Percentiles rank a stretch among this genome's conserved stretches.
phyloP scores from a whole-genome alignment of 2,888 invertebrate species.

The Apodemia mormo region DNA sequence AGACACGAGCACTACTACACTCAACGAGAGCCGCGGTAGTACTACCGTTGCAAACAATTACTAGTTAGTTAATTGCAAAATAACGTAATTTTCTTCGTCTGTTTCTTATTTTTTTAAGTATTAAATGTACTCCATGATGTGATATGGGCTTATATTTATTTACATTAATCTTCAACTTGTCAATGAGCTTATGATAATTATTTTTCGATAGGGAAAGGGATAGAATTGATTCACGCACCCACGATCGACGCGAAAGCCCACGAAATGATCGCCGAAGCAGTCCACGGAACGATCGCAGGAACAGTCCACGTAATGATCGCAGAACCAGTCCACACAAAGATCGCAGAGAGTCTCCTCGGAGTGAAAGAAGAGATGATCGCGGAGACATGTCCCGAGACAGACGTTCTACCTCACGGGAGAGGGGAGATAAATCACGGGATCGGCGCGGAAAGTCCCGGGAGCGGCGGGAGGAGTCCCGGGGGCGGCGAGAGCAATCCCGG shows the following conservation, averaged over 20 bases:
- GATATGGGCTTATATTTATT: no score
- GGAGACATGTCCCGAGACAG: not conserved
- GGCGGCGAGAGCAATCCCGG: constrained; percentile 31
- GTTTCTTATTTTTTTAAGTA: no score
- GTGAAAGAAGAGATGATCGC: no score
- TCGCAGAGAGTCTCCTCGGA: not conserved
- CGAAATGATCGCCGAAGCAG: constrained; percentile 22
- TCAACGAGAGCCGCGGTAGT: no score
- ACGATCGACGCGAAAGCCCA: constrained; percentile 28
- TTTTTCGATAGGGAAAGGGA: constrained; percentile 32
- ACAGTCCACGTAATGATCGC: constrained; percentile 6
- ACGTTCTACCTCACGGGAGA: not conserved
- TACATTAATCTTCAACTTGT: no score
- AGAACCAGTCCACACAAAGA: not conserved
- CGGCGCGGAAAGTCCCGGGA: constrained; percentile 32
- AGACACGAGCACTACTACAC: no score
- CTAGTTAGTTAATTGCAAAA: no score
- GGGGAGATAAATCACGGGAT: constrained; percentile 24
- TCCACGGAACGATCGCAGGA: constrained; percentile 23
- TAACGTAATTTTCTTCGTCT: no score
- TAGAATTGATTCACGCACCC: constrained; percentile 34
- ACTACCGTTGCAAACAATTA: no score
- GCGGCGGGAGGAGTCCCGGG: constrained; percentile 31
- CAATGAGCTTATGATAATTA: not conserved
- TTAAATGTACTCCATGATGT: no score